A percentile compares a stretch with the other conserved stretches of the same genome.
phyloP scores from a whole-genome alignment of 2,113 vertebrate species.

The Plestiodon gilberti region DNA sequence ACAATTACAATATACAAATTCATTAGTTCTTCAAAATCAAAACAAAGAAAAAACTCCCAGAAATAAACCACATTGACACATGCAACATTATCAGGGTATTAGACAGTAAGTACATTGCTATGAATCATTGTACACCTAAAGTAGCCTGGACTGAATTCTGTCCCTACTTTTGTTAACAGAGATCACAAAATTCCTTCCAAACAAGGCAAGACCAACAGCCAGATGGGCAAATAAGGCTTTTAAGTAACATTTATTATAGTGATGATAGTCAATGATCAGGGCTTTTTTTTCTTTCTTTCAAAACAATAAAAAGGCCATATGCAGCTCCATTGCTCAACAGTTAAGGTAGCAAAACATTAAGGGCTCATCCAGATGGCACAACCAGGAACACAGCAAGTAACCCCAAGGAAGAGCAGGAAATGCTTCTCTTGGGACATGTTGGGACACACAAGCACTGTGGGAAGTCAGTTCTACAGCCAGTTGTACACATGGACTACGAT shows the following conservation, averaged over 20 bases:
- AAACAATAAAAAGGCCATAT: conserved; percentile 25
- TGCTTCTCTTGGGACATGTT: background rate
- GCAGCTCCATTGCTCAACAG: conserved; percentile 52
- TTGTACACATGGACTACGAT: background rate
- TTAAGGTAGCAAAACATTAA: conserved; percentile 16
- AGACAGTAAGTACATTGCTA: conserved; percentile 84
- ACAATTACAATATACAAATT: conserved; percentile 94
- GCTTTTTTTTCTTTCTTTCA: background rate
- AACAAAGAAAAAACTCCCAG: conserved; percentile 76
- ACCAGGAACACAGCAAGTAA: background rate
- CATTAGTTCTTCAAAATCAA: conserved; percentile 83
- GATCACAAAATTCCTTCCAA: conserved; percentile 57
- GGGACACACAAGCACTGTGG: background rate
- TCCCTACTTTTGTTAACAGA: conserved; percentile 58
- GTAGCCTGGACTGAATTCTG: conserved; percentile 62
- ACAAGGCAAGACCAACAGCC: conserved; percentile 64
- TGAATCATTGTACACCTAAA: conserved; percentile 69
- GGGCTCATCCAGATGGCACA: background rate
- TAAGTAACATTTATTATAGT: conserved; percentile 30
- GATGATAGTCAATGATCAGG: conserved; percentile 41
- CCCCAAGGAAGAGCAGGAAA: background rate
- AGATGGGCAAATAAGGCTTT: conserved; percentile 69
- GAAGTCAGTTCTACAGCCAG: background rate
- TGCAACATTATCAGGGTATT: conserved; percentile 91
- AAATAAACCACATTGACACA: conserved; percentile 89